These are phyloP conservation scores for Dorcus parallelipipedus DNA, from an alignment of 2,888 invertebrate species.

Conservation along the genomic window DNA sequence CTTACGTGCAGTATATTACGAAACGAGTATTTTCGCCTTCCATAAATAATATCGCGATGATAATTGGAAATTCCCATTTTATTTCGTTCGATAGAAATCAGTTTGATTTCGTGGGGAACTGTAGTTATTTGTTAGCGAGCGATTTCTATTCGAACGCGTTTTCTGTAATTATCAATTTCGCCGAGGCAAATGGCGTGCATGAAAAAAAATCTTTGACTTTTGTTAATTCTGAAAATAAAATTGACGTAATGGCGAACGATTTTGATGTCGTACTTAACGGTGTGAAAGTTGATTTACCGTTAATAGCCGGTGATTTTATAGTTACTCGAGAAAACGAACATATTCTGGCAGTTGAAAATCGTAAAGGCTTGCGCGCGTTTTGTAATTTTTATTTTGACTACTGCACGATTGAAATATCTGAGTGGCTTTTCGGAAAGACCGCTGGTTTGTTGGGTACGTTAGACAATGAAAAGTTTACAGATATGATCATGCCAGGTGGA, in stretches of 20 bases:
- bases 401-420: slow-evolving; percentile 58
- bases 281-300: slow-evolving; percentile 44
- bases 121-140: slow-evolving; percentile 59
- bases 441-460: slow-evolving; percentile 81
- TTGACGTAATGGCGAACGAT: slow-evolving; percentile 19
- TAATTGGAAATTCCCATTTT: slow-evolving; percentile 56
- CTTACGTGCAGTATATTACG: slow-evolving; percentile 20
- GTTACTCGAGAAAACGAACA: slow-evolving; percentile 55
- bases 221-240: slow-evolving; percentile 12
- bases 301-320: slow-evolving; percentile 51
- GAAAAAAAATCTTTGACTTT: slow-evolving; percentile 22
- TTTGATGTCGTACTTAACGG: slow-evolving; percentile 19
- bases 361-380: slow-evolving; percentile 52
- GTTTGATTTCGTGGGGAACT: slow-evolving; percentile 56
- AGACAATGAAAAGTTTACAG: slow-evolving; percentile 79
- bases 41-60: slow-evolving; percentile 54
- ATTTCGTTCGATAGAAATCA: slow-evolving; percentile 60
- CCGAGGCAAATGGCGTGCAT: slow-evolving; percentile 32
- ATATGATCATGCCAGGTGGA: slow-evolving; percentile 61
- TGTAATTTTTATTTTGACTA: slow-evolving; percentile 60
- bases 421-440: slow-evolving; percentile 81
- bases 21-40: slow-evolving; percentile 22
- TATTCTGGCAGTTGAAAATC: slow-evolving; percentile 50
- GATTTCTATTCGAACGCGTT: slow-evolving; percentile 59
- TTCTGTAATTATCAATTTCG: slow-evolving; percentile 53